These are phyloP conservation scores for Strigamia transsilvanica DNA, from an alignment of 2,888 invertebrate genomes.

Conservation along the genomic window DNA sequence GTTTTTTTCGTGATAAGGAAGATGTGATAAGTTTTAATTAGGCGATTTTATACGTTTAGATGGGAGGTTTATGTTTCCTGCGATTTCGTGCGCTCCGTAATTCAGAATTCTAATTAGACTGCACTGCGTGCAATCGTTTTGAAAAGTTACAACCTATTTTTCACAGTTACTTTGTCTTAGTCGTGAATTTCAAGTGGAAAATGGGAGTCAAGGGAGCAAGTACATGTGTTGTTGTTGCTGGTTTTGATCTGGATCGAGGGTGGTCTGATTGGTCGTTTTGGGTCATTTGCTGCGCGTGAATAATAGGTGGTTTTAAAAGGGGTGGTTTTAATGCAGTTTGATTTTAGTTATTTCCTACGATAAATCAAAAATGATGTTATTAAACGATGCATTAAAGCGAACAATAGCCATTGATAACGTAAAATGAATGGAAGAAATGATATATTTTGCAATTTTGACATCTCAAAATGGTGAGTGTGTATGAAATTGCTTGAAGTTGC, in stretches of 20 bases:
- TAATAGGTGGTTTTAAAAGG: no score
- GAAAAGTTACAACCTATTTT: constrained; percentile 22
- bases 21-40: not conserved
- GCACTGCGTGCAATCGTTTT: not conserved
- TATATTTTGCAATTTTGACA: no score
- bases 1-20: not conserved
- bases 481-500: no score
- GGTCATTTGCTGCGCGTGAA: not conserved
- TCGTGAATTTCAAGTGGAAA: not conserved
- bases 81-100: not conserved
- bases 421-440: no score
- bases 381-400: no score
- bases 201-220: not conserved
- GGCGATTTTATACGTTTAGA: no score
- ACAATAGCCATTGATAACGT: no score
- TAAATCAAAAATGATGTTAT: no score
- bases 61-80: not conserved
- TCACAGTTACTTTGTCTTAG: not conserved
- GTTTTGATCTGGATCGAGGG: not conserved
- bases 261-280: not conserved
- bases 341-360: no score
- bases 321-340: no score
- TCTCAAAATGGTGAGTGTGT: no score
- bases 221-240: not conserved
- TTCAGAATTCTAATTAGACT: not conserved